Evolutionary conservation across 1,140 invertebrate species (phyloP).

Genomic region (Bombus pascuorum): DNA sequence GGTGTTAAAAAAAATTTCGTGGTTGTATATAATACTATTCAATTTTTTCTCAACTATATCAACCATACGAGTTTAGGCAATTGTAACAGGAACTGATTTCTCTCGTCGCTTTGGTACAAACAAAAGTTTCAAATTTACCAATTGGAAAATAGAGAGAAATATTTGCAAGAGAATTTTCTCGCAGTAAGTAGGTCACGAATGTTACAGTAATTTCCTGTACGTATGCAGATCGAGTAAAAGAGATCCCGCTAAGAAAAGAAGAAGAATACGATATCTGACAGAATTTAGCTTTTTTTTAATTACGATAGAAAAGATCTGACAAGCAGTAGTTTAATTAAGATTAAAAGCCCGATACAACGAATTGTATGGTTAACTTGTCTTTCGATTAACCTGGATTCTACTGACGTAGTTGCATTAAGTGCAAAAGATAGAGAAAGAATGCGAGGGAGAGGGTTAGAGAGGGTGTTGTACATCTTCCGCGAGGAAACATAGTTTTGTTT

Average conservation of each 20-base stretch:
- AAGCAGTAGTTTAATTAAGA: constrained; percentile 46
- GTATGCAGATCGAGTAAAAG: too few species aligned
- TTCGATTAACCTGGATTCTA: constrained; percentile 54
- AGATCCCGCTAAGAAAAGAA: rapidly evolving
- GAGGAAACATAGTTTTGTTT: constrained; percentile 38
- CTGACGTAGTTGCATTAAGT: neutral
- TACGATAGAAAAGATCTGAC: constrained; percentile 41
- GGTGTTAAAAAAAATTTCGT: too few species aligned
- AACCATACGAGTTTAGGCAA: too few species aligned
- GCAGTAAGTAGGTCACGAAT: neutral
- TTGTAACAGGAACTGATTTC: too few species aligned
- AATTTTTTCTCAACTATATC: too few species aligned
- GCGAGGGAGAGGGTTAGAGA: neutral
- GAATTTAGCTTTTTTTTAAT: constrained; percentile 25
- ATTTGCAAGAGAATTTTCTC: neutral
- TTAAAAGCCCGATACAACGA: constrained; percentile 26
- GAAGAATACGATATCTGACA: neutral
- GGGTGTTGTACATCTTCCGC: neutral
- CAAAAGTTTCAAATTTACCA: too few species aligned
- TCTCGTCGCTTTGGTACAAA: too few species aligned
- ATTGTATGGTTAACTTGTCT: constrained; percentile 46
- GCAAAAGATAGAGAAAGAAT: neutral
- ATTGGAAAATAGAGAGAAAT: neutral
- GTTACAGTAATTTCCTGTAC: neutral
- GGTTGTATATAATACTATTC: too few species aligned